These are phyloP conservation scores for Tyto alba DNA, from an alignment of 2,113 vertebrate genomes.

Conservation along the genomic window DNA sequence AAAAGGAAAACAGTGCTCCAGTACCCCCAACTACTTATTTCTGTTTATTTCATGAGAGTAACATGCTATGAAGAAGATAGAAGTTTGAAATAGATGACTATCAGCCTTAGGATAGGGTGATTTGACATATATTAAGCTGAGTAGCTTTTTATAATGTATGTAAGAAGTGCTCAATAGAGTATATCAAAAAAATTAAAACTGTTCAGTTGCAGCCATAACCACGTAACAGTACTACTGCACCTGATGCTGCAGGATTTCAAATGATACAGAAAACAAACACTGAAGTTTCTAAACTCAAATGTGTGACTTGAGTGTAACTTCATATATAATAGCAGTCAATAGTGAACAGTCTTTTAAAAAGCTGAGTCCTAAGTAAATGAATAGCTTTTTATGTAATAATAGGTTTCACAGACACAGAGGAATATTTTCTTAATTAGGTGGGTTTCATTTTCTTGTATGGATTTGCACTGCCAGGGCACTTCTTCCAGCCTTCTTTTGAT, in stretches of 20 bases:
- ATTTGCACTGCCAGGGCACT: neutral
- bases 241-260: neutral
- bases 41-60: neutral
- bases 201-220: neutral
- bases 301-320: neutral
- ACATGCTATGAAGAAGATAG: neutral
- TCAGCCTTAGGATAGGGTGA: neutral
- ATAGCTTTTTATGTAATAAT: neutral
- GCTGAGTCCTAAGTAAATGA: neutral
- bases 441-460: neutral
- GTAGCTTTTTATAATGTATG: neutral
- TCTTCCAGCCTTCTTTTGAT: neutral
- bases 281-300: neutral
- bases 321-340: neutral
- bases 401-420: neutral
- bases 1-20: neutral
- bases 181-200: neutral
- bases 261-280: neutral
- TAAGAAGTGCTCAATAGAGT: neutral
- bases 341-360: neutral
- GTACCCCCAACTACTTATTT: neutral
- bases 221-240: neutral
- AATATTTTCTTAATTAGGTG: neutral
- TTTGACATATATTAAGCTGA: neutral
- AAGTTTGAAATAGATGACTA: neutral